These are phyloP conservation scores for Blastobasis adustella DNA, from an alignment of 2,888 invertebrate genomes.

Conservation along the genomic window DNA sequence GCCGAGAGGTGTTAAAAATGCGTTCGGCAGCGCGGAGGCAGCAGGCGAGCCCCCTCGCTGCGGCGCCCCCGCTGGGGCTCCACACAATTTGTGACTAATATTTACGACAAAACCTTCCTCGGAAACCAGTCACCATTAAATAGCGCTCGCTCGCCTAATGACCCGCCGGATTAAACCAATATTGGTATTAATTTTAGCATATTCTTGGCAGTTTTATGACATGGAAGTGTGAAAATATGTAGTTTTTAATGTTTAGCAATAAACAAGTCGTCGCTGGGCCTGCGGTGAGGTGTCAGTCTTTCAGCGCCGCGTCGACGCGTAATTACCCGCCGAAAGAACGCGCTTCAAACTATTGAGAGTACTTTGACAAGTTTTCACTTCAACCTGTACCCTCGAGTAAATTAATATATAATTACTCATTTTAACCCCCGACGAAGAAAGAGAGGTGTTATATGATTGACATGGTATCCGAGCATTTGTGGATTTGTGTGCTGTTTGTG, in stretches of 20 bases:
- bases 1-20: conserved; percentile 69
- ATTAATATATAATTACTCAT: too few species aligned
- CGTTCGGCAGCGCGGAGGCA: conserved; percentile 63
- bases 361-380: too few species aligned
- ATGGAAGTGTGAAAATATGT: conserved; percentile 32
- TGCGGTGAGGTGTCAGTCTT: conserved; percentile 50
- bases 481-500: too few species aligned
- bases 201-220: conserved; percentile 35
- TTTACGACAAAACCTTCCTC: conserved; percentile 64
- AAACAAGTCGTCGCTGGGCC: conserved; percentile 52
- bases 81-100: conserved; percentile 66
- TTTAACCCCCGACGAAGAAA: too few species aligned
- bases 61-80: conserved; percentile 59
- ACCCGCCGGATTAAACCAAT: conserved; percentile 40
- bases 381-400: too few species aligned
- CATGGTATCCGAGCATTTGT: too few species aligned
- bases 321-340: conserved; percentile 52
- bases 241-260: conserved; percentile 43
- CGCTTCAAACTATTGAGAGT: background rate
- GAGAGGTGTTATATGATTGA: too few species aligned
- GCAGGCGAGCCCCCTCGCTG: conserved; percentile 69
- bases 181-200: conserved; percentile 39
- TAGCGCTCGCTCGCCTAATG: conserved; percentile 41
- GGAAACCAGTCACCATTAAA: conserved; percentile 54
- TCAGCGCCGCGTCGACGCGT: conserved; percentile 52